Conservation (phyloP, 2,797 vertebrate genomes). For the Onychomys torridus region DNA sequence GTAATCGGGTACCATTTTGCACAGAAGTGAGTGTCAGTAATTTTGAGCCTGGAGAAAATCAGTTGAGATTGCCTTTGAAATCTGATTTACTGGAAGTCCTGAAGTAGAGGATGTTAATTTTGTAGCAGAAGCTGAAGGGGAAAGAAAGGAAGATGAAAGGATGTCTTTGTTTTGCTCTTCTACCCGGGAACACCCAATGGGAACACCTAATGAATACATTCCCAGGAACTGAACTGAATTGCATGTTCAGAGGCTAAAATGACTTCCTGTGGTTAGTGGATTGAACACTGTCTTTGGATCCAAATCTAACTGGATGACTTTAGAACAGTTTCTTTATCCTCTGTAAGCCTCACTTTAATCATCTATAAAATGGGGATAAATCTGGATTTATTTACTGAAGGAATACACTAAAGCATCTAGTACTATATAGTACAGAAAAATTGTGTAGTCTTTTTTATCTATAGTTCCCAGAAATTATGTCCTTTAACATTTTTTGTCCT, state of each 20-base stretch:
- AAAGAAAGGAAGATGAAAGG: conserved; percentile 61
- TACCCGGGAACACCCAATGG: conserved; percentile 43
- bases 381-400: conserved; percentile 57
- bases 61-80: conserved; percentile 58
- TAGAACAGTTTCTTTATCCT: conserved; percentile 56
- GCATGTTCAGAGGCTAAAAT: conserved; percentile 57
- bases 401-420: conserved; percentile 14
- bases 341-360: conserved; percentile 48
- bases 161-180: conserved; percentile 50
- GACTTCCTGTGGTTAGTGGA: conserved; percentile 60
- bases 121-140: conserved; percentile 43
- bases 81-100: conserved; percentile 54
- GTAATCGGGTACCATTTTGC: conserved; percentile 41
- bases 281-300: conserved; percentile 59
- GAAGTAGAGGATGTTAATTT: conserved; percentile 57
- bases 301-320: conserved; percentile 48
- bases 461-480: not conserved
- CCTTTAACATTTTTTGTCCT: not conserved
- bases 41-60: conserved; percentile 63
- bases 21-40: conserved; percentile 34
- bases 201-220: conserved; percentile 52
- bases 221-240: conserved; percentile 57
- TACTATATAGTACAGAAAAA: not conserved
- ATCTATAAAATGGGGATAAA: conserved; percentile 51
- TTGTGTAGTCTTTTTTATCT: not conserved